phyloP scores from a whole-genome alignment of 1,140 invertebrate genomes.

The Polyergus mexicanus region DNA sequence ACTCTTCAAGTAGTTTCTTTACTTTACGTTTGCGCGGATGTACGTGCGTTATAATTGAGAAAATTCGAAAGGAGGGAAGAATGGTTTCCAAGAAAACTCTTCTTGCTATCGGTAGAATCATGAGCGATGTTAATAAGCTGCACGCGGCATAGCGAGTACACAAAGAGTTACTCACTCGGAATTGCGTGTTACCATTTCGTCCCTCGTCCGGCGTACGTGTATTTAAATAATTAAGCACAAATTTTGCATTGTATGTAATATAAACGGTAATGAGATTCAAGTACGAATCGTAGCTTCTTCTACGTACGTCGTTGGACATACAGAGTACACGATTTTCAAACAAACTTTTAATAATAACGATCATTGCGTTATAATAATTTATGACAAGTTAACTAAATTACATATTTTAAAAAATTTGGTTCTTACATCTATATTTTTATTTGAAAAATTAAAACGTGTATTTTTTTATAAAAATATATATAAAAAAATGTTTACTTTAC shows the following conservation, averaged over 20 bases:
- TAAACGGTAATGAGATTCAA: conserved; percentile 41
- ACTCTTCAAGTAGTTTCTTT: conserved; percentile 35
- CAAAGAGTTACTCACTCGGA: conserved; percentile 75
- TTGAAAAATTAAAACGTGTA: too few relatives aligned
- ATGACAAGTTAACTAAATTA: neutral
- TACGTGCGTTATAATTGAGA: conserved; percentile 45
- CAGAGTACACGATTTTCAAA: neutral
- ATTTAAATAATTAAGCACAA: conserved; percentile 86
- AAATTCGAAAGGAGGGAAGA: conserved; percentile 44
- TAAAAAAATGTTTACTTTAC: neutral
- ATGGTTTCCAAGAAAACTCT: conserved; percentile 78
- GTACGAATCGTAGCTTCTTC: conserved; percentile 16
- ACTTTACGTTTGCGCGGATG: conserved; percentile 30
- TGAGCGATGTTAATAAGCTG: conserved; percentile 80
- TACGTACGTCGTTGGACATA: neutral
- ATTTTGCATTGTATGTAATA: conserved; percentile 68
- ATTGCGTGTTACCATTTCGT: conserved; percentile 85
- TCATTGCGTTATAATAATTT: neutral
- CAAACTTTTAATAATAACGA: conserved; percentile 1
- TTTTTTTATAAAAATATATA: too few relatives aligned
- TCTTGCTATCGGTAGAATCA: conserved; percentile 80
- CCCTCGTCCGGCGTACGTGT: conserved; percentile 82
- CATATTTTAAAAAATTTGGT: neutral
- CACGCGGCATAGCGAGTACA: conserved; percentile 66
- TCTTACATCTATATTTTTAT: neutral